Evolutionary conservation across 2,797 vertebrate genomes (phyloP), one percentile per base, ranked within the genome.

Genomic region (Staurois parvus): DNA sequence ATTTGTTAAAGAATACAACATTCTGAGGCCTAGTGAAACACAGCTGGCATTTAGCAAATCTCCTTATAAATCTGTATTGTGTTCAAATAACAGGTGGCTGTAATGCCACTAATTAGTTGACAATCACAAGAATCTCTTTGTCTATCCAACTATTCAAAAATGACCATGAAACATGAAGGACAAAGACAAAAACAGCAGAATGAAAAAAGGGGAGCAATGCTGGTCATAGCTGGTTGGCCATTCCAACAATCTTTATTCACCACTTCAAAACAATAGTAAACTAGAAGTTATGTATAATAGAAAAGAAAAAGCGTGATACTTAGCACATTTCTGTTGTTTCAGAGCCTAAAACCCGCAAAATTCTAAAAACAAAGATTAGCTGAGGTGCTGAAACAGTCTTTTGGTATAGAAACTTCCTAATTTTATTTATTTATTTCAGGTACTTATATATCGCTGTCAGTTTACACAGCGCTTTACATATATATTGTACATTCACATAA

Each of bases 41-140:
- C 68, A 32, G 21, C 24, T 72, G 28, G 32, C 64, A 19, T 66
- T 66, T 66, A 66, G 64, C 17, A 66, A 66, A 66, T 66, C 64
- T 26, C n/a, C 64, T 29, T 29, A 29, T 66, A 26, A 94, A 94
- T 93, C 70, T 72, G 8, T 40, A 42, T 72, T 72, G 24, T 42
- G 70, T 45, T 42, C 13, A 28, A 26, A 26, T 66, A 66, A 29
- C 64, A 66, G 64, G 64, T 66, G 64, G 64, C 64, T 66, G 26
- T 66, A 66, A 66, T 12, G n/a, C 64, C 64, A 73, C n/a, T 73
- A 73, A 73, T 73, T 73, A 73, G 40, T 45, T 45, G 26, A 48
- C 26, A 19, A 17, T 26, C 13, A 72, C 34, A 24, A 42, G 24
- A 72, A 72, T 26, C 5, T 45, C 40, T 73, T 73, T 73, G 72